Evolutionary conservation across 2,113 vertebrate genomes (phyloP).

Genomic region (Guaruba guarouba): DNA sequence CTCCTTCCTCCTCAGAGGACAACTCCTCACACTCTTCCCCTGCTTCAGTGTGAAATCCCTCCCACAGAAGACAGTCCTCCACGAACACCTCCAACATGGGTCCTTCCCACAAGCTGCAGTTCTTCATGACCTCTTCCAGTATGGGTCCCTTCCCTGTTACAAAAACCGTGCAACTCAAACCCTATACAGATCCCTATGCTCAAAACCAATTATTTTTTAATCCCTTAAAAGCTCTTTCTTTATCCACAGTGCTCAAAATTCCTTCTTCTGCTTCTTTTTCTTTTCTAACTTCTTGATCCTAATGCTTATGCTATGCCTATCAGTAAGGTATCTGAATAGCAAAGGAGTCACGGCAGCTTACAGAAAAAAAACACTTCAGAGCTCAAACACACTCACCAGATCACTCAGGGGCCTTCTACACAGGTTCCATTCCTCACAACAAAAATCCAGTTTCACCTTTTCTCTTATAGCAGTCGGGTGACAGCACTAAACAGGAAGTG

Average conservation of each 20-base stretch:
- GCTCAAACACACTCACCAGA: not conserved
- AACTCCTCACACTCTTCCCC: not conserved
- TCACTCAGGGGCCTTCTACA: not conserved
- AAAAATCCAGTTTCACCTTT: not conserved
- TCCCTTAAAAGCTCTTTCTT: not conserved
- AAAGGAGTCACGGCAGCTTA: not conserved
- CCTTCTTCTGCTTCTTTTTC: not conserved
- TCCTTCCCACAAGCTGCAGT: not conserved
- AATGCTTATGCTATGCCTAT: not conserved
- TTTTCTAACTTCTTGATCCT: not conserved
- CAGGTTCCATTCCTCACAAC: not conserved
- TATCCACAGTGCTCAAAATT: not conserved
- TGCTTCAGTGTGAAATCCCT: accelerated
- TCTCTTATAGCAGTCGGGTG: not conserved
- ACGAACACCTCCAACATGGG: not conserved
- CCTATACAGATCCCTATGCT: not conserved
- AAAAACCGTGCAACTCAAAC: not conserved
- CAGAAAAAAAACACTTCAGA: not conserved
- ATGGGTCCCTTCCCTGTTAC: not conserved
- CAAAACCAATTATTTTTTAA: not conserved
- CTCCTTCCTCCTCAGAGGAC: not conserved
- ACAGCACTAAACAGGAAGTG: not conserved
- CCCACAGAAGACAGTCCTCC: not conserved
- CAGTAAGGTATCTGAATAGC: not conserved
- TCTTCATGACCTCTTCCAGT: not conserved